phyloP scores from a whole-genome alignment of 2,113 vertebrate species.

The Edolisoma coerulescens region DNA sequence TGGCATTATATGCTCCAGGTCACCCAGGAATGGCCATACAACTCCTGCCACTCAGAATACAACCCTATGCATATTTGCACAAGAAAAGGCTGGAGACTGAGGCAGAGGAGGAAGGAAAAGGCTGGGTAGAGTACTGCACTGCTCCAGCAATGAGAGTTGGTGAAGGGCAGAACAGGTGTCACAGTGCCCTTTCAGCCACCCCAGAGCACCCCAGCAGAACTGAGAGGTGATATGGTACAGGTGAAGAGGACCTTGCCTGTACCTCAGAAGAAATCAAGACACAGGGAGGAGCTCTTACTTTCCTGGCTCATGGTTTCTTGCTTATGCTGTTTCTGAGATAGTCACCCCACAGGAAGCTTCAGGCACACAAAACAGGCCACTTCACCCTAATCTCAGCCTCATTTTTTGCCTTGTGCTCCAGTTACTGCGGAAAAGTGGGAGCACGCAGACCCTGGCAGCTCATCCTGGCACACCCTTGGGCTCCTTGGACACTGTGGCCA shows the following conservation, averaged over 20 bases:
- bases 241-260: neutral
- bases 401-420: neutral
- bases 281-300: neutral
- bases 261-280: neutral
- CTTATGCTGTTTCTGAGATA: neutral
- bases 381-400: neutral
- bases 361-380: neutral
- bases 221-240: neutral
- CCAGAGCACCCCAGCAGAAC: neutral
- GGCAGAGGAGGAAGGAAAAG: neutral
- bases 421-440: neutral
- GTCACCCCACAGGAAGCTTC: neutral
- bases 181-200: neutral
- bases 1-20: neutral
- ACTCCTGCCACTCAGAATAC: neutral
- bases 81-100: neutral
- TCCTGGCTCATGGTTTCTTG: neutral
- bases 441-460: neutral
- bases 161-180: neutral
- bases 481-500: accelerated
- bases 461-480: neutral
- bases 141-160: neutral
- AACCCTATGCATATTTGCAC: neutral
- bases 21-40: neutral
- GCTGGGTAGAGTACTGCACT: neutral